These are phyloP conservation scores for Corbicula japonica DNA, from an alignment of 2,888 invertebrate genomes.

Conservation along the genomic window DNA sequence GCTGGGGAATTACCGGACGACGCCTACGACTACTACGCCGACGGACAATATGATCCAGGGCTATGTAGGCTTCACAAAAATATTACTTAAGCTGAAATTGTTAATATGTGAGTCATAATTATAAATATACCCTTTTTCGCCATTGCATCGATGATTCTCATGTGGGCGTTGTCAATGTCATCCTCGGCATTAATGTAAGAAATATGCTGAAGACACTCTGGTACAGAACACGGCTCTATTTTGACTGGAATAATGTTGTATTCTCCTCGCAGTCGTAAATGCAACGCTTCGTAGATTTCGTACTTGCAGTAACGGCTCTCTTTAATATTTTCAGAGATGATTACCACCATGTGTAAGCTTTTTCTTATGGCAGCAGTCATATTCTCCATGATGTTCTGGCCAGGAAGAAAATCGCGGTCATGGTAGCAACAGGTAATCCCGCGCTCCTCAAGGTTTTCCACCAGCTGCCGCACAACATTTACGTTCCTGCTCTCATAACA, in stretches of 20 bases:
- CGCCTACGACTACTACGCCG: too few relatives aligned
- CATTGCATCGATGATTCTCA: background rate
- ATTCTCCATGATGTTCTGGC: background rate
- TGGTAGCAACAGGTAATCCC: conserved; percentile 2
- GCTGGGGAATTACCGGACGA: too few relatives aligned
- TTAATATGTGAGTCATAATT: too few relatives aligned
- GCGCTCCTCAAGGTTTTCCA: background rate
- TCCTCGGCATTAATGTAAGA: background rate
- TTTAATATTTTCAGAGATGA: conserved; percentile 6
- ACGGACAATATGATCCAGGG: too few relatives aligned
- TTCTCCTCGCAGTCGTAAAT: background rate
- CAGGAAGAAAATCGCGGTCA: background rate
- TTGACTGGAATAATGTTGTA: background rate
- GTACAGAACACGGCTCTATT: background rate
- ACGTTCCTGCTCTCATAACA: background rate
- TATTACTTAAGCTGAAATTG: too few relatives aligned
- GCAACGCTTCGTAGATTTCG: background rate
- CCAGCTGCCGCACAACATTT: background rate
- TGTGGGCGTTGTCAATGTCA: background rate
- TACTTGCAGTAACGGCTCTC: background rate
- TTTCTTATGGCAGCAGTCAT: background rate
- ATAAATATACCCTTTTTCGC: background rate
- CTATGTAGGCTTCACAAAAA: too few relatives aligned
- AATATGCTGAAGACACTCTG: conserved; percentile 1
- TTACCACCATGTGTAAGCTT: conserved; percentile 1